Percentiles rank a stretch among this genome's conserved stretches.
Conservation (phyloP, 2,888 invertebrate genomes). For the Parnassius mnemosyne region DNA sequence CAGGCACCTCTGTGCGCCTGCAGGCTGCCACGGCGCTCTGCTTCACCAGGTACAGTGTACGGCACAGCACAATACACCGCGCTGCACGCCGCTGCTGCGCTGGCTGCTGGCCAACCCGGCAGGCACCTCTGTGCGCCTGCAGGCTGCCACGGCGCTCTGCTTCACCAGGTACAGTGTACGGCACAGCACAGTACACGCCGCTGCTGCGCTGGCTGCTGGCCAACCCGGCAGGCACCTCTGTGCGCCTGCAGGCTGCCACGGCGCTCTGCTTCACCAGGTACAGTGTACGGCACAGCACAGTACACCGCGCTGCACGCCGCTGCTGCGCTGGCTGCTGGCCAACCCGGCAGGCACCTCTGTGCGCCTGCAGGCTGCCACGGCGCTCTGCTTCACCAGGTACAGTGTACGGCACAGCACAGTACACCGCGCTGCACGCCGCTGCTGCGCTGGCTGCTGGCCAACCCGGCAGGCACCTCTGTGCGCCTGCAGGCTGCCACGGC, state of each 20-base stretch:
- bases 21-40: constrained; percentile 88
- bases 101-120: constrained; percentile 82
- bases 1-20: constrained; percentile 82
- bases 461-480: too few species aligned
- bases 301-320: too few species aligned
- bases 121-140: constrained; percentile 83
- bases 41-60: constrained; percentile 66
- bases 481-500: too few species aligned
- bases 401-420: too few species aligned
- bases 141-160: constrained; percentile 87
- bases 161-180: constrained; percentile 66
- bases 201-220: constrained; percentile 1
- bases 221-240: background rate
- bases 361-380: too few species aligned
- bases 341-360: too few species aligned
- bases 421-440: too few species aligned
- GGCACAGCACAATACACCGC: constrained; percentile 35
- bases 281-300: too few species aligned
- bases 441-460: too few species aligned
- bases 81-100: constrained; percentile 78
- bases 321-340: too few species aligned
- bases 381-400: too few species aligned
- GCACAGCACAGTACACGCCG: background rate
- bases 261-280: constrained; percentile 44
- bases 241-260: too few species aligned